Base-by-base conservation (phyloP, 2,797 vertebrate genomes). In the Molossus alvarezi region DNA sequence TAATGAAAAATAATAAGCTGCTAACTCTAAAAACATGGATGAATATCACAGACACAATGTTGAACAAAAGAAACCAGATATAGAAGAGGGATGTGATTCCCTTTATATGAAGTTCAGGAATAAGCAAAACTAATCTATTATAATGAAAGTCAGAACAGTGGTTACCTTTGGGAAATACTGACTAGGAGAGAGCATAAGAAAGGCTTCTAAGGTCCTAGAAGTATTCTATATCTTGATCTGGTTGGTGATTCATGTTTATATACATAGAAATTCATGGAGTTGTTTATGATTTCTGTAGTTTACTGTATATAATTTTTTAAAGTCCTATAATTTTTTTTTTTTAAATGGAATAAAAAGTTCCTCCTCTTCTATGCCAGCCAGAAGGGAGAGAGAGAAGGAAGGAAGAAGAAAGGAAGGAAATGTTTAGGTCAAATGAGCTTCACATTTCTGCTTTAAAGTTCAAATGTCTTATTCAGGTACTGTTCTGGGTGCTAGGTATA, bases 1-100 rank as follows among this genome's bases (percentile, higher is more conserved):
- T 20, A 91, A 64, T 41, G 15, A 95, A 92, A 82, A 95, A 89
- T 33, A 95, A 90, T 51, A 77, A 93, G 45, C 41, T 85, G 37
- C 33, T 91, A 96, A 89, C 18, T 69, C 60, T 51, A 86, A 95
- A 76, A 82, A 53, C n/a, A 82, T 25, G 55, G n/a, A 79, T 88
- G 37, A 88, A 81, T 48, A 48, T 91, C 69, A 95, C 5, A 76
- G 65, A 89, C 15, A 62, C 29, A 55, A 93, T 21, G 60, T 45
- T 93, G 29, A 92, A 64, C 45, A 86, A 64, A 86, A 5, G 75
- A 95, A 89, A 77, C 2, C 12, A 90, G 15, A 62, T 3, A 48
- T 23, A 57, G 80, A 79, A 88, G 51, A 23, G 57, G 65, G 17
- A 58, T 67, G 41, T 73, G 41, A 86, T 86, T 91, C 25, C 41